These are phyloP conservation scores for Drosophila baimaii DNA, from an alignment of 1,140 invertebrate genomes.

Conservation along the genomic window DNA sequence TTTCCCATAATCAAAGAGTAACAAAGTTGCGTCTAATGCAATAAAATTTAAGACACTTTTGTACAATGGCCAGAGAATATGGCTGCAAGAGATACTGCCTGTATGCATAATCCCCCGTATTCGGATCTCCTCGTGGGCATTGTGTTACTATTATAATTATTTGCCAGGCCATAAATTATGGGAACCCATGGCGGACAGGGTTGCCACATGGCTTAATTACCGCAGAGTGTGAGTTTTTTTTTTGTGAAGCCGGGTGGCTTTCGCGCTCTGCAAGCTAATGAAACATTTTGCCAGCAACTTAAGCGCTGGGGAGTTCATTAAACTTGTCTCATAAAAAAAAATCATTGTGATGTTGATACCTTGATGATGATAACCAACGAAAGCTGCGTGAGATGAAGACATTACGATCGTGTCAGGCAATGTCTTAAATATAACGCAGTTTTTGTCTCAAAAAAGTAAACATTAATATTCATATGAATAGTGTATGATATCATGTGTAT, in stretches of 20 bases:
- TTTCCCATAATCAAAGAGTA: constrained; percentile 80
- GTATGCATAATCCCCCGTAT: constrained; percentile 8
- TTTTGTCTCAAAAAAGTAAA: constrained; percentile 16
- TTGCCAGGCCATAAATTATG: constrained; percentile 76
- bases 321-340: constrained; percentile 59
- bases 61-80: constrained; percentile 33
- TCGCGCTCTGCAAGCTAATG: constrained; percentile 53
- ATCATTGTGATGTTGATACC: constrained; percentile 54
- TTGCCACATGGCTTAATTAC: constrained; percentile 80
- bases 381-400: constrained; percentile 35
- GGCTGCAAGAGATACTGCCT: not conserved
- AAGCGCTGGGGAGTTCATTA: constrained; percentile 66
- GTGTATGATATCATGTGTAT: constrained; percentile 6
- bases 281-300: constrained; percentile 62
- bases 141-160: constrained; percentile 81
- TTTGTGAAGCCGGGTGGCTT: not conserved
- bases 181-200: constrained; percentile 54
- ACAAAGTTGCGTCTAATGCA: constrained; percentile 60
- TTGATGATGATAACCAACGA: constrained; percentile 32
- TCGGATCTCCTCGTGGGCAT: constrained; percentile 40
- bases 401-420: constrained; percentile 22
- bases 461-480: constrained; percentile 3
- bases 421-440: not conserved
- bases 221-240: constrained; percentile 52
- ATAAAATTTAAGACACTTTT: constrained; percentile 81